Evolutionary conservation across 2,797 vertebrate genomes (phyloP), one percentile per base, ranked within the genome.

Genomic region (Bovichtus diacanthus): DNA sequence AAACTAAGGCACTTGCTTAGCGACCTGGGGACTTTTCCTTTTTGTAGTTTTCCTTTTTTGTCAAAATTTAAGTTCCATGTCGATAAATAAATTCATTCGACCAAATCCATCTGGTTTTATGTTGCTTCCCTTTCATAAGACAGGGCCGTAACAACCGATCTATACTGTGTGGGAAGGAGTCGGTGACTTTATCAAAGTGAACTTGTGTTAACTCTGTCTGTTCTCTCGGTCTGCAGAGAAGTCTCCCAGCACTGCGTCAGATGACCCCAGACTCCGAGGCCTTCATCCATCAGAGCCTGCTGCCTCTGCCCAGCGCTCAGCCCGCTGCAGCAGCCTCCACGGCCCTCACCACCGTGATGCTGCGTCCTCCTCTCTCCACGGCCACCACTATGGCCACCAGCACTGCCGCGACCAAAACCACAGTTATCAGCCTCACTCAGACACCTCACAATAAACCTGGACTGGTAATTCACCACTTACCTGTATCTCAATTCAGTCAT

Each of bases 281-380:
- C 92, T 98, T 98, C 91, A 97, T 98, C 91, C 97, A 97, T 89
- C 96, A 98, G 93, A 98, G 97, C 91, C 95, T 97, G 87, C 95
- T 96, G 83, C 96, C 96, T 83, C 95, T 81, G 87, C 93, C 95
- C 55, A 95, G 94, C 0, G 69, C 91, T 9, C 94, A 95, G 2
- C 61, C 92, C 71, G 87, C 95, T 36, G 6, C 85, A 0, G 91
- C 96, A 84, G 90, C 95, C 39, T 96, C 96, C 10, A 95, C 96
- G 0, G 94, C 96, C 0, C 95, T 97, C 25, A 96, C 96, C 0
- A 95, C 97, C 0, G 96, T 97, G 86, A 95, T 97, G 70, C 93
- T 97, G 41, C 95, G 96, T 59, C 96, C 27, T 88, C 95, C 38
- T 82, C 95, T 70, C 21, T 80, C 91, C 76, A 93, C 95, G 2